A percentile compares a stretch with the other conserved stretches of the same genome.
Evolutionary conservation across 2,113 vertebrate genomes (phyloP).

Genomic region (Peromyscus californicus): DNA sequence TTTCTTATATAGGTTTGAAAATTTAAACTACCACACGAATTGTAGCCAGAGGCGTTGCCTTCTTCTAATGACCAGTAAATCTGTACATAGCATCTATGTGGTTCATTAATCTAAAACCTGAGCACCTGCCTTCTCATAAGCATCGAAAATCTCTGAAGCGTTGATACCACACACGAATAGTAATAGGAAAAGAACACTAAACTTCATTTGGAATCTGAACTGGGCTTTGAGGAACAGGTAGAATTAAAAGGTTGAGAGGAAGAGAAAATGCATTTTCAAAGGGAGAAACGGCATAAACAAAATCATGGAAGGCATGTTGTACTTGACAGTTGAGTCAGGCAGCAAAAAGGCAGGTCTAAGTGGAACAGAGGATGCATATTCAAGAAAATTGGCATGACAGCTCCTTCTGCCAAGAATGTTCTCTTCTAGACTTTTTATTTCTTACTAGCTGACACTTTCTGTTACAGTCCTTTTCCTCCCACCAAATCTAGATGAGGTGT

Average conservation of each 20-base stretch:
- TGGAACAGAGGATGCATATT: not conserved
- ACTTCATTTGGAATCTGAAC: conserved; percentile 19
- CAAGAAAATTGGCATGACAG: not conserved
- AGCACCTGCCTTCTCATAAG: conserved; percentile 5
- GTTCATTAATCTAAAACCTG: not conserved
- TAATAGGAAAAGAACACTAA: not conserved
- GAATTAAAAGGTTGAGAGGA: not conserved
- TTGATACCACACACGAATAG: not conserved
- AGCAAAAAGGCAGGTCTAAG: not conserved
- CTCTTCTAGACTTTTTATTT: conserved; percentile 9
- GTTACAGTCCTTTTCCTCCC: conserved; percentile 33
- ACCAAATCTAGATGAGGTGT: conserved; percentile 26
- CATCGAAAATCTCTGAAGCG: not conserved
- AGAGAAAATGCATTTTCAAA: conserved; percentile 7
- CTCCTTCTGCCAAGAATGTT: not conserved
- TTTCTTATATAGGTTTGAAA: conserved; percentile 31
- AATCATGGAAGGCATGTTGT: not conserved
- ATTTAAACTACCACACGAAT: not conserved
- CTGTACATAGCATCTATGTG: not conserved
- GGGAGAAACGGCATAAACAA: not conserved
- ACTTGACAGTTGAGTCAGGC: not conserved
- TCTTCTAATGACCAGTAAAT: conserved; percentile 12
- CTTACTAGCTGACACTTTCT: conserved; percentile 15
- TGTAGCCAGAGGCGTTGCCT: not conserved
- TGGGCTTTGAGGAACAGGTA: not conserved